phyloP scores from a whole-genome alignment of 2,888 invertebrate genomes.

The Erebia aethiops region DNA sequence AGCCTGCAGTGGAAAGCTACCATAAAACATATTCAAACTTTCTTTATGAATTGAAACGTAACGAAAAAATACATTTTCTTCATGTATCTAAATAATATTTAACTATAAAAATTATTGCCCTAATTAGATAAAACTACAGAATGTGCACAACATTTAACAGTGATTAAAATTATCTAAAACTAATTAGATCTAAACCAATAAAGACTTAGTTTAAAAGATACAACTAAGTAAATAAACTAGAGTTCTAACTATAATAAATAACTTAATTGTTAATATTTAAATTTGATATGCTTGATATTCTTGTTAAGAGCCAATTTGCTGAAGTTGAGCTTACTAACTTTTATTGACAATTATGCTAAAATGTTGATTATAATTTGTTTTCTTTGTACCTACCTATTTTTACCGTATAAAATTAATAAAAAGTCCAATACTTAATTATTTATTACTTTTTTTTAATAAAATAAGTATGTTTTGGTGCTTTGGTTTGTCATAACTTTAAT shows the following conservation, averaged over 20 bases:
- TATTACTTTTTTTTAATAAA: too few species aligned
- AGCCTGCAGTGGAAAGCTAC: conserved; percentile 9
- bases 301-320: conserved; percentile 61
- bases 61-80: conserved; percentile 41
- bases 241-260: conserved; percentile 60
- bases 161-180: conserved; percentile 77
- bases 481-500: too few species aligned
- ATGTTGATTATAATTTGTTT: background rate
- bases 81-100: conserved; percentile 39
- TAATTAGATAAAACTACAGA: conserved; percentile 71
- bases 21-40: conserved; percentile 32
- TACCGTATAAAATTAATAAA: background rate
- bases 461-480: too few species aligned
- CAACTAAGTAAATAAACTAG: conserved; percentile 60
- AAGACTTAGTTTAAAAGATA: conserved; percentile 55
- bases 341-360: background rate
- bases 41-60: conserved; percentile 32
- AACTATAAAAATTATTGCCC: conserved; percentile 71
- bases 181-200: conserved; percentile 71
- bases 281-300: conserved; percentile 80
- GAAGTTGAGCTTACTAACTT: conserved; percentile 42
- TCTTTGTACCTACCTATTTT: background rate
- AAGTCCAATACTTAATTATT: background rate
- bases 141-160: conserved; percentile 83
- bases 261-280: conserved; percentile 52